Percentiles rank a stretch among this genome's conserved stretches.
These are phyloP conservation scores for Mixornis gularis DNA, from an alignment of 2,113 vertebrate genomes.

Conservation along the genomic window DNA sequence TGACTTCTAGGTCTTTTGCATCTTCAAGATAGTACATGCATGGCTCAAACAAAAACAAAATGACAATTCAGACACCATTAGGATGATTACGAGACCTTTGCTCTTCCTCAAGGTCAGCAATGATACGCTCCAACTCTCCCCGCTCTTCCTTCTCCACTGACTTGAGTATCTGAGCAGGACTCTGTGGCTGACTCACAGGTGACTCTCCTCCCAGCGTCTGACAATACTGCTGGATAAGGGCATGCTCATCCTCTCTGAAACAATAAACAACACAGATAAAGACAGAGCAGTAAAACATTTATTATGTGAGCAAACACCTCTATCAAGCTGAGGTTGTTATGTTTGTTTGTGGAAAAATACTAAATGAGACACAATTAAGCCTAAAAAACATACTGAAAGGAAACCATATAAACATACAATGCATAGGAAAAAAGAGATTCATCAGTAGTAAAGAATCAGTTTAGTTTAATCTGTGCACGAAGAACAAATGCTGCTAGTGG, in stretches of 20 bases:
- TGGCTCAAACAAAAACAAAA: not conserved
- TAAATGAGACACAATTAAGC: not conserved
- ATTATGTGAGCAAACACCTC: not conserved
- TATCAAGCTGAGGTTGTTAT: not conserved
- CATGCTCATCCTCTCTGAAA: constrained; percentile 91
- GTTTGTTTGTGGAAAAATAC: not conserved
- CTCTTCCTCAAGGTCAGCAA: constrained; percentile 92
- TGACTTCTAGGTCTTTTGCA: not conserved
- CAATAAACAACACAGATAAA: not conserved
- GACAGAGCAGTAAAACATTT: not conserved
- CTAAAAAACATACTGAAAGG: not conserved
- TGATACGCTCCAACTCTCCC: constrained; percentile 88
- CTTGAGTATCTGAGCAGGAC: constrained; percentile 93
- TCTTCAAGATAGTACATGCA: not conserved
- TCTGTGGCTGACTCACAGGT: constrained; percentile 89
- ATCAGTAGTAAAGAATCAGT: not conserved
- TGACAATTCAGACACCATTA: not conserved
- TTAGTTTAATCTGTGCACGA: not conserved
- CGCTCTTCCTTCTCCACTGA: constrained; percentile 91
- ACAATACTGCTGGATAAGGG: constrained; percentile 95
- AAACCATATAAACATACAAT: not conserved
- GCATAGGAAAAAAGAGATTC: not conserved
- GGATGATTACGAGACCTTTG: constrained; percentile 76
- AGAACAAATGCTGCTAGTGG: not conserved
- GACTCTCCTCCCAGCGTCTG: constrained; percentile 92